Percentiles rank a stretch among this genome's conserved stretches.
Conservation (phyloP, 1,140 invertebrate species). For the Nylanderia fulva region DNA sequence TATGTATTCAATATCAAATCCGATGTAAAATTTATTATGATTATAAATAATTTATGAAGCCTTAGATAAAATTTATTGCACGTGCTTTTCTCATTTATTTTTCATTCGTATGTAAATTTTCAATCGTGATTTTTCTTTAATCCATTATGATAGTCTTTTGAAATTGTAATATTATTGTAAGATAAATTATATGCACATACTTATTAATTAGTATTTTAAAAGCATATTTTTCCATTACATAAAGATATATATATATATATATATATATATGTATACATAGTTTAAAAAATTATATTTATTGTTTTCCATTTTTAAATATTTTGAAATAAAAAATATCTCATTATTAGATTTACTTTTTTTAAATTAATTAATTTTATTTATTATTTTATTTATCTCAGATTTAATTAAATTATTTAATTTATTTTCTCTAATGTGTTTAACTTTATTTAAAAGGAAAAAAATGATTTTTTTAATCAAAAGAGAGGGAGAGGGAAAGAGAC, state of each 20-base stretch:
- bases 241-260: background rate
- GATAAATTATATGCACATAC: background rate
- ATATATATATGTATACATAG: background rate
- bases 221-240: background rate
- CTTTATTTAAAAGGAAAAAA: background rate
- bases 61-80: background rate
- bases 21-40: too few relatives aligned
- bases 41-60: background rate
- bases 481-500: too few relatives aligned
- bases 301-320: background rate
- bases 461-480: background rate
- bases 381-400: background rate
- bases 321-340: background rate
- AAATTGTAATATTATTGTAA: background rate
- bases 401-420: background rate
- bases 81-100: background rate
- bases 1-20: conserved; percentile 2
- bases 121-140: background rate
- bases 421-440: background rate
- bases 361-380: background rate
- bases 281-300: background rate
- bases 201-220: conserved; percentile 19
- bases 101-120: background rate
- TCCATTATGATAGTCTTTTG: background rate
- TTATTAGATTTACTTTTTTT: background rate